Conservation (phyloP, 1,140 invertebrate species). For the Mercenaria mercenaria region DNA sequence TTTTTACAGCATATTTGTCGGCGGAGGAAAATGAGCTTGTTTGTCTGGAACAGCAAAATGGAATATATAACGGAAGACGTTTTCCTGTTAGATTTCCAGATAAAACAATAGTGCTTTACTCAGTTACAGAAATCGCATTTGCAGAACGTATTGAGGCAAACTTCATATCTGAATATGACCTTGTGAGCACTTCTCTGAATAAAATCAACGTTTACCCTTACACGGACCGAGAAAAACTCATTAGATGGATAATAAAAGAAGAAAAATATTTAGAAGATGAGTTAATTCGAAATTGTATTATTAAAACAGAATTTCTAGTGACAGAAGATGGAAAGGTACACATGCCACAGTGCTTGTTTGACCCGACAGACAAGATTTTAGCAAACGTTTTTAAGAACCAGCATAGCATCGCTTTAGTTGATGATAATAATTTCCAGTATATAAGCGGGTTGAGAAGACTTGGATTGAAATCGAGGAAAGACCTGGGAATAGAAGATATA, state of each 20-base stretch:
- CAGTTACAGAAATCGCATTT: not conserved
- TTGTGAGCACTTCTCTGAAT: not conserved
- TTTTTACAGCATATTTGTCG: not conserved
- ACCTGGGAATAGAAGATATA: not conserved
- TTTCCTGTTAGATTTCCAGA: conserved; percentile 8
- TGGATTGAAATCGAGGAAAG: not conserved
- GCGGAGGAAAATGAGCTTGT: not conserved
- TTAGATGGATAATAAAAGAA: not conserved
- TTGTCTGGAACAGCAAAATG: not conserved
- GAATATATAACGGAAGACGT: not conserved
- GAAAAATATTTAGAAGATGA: not conserved
- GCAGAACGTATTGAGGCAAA: not conserved
- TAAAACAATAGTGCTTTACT: not conserved
- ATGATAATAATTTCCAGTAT: not conserved
- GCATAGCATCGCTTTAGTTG: not conserved
- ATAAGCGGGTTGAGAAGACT: not conserved
- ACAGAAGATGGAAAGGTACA: not conserved
- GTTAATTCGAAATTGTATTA: not conserved
- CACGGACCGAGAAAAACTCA: not conserved
- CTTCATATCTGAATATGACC: not conserved
- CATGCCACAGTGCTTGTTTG: not conserved
- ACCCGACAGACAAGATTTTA: not conserved
- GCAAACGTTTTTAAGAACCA: not conserved
- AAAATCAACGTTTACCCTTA: not conserved
- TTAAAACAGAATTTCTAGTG: conserved; percentile 2